Evolutionary conservation across 2,888 invertebrate genomes (phyloP).

Genomic region (Tortricodes alternella): DNA sequence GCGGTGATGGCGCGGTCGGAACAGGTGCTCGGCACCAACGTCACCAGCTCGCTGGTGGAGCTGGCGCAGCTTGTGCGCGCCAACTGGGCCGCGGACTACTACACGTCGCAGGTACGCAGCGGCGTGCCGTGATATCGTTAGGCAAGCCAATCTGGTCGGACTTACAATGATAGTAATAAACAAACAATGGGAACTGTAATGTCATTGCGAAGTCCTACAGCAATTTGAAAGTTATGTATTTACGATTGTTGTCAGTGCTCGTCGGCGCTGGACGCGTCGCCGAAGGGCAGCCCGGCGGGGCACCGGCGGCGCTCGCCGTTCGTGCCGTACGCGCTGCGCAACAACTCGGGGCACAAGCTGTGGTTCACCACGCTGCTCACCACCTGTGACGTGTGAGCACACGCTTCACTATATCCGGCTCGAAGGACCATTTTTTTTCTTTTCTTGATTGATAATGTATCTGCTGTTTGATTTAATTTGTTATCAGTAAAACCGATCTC

Average conservation of each 20-base stretch:
- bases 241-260: slow-evolving; percentile 34
- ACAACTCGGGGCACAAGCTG: slow-evolving; percentile 93
- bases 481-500: too few relatives aligned
- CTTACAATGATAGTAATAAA: too few relatives aligned
- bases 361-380: slow-evolving; percentile 93
- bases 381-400: slow-evolving; percentile 83
- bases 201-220: too few relatives aligned
- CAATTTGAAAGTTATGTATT: not conserved
- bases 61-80: slow-evolving; percentile 90
- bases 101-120: slow-evolving; percentile 69
- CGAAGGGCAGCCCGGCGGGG: slow-evolving; percentile 81
- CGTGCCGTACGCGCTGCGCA: slow-evolving; percentile 96
- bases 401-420: not conserved
- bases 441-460: not conserved
- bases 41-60: slow-evolving; percentile 94
- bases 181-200: too few relatives aligned
- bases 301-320: slow-evolving; percentile 93
- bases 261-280: slow-evolving; percentile 56
- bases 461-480: not conserved
- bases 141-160: too few relatives aligned
- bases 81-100: slow-evolving; percentile 94
- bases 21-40: slow-evolving; percentile 91
- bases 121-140: too few relatives aligned
- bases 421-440: not conserved
- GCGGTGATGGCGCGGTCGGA: slow-evolving; percentile 85